Percentiles rank a stretch among this genome's conserved stretches.
phyloP scores from a whole-genome alignment of 1,140 invertebrate genomes.

The Reticulitermes speratus region DNA sequence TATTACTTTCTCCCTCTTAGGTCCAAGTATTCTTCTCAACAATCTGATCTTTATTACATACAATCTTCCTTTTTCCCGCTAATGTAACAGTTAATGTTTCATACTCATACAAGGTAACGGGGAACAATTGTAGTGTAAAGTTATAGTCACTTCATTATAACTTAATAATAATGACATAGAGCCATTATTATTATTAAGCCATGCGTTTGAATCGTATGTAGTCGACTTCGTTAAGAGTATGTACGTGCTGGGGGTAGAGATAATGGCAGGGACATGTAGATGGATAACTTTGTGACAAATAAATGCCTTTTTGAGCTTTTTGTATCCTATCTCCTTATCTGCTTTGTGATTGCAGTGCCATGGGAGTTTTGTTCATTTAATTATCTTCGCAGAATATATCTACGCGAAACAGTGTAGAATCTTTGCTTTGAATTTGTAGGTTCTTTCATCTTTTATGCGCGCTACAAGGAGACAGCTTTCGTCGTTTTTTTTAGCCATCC shows the following conservation, averaged over 20 bases:
- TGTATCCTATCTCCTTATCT: neutral
- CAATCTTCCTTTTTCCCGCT: no score
- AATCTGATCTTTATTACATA: no score
- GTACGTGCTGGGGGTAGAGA: neutral
- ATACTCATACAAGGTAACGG: no score
- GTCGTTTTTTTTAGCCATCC: neutral
- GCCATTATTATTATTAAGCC: no score
- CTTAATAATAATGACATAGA: no score
- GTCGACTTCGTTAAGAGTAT: neutral
- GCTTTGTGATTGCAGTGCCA: neutral
- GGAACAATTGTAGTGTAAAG: no score
- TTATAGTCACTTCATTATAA: no score
- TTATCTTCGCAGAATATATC: neutral
- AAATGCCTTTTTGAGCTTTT: neutral
- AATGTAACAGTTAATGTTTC: no score
- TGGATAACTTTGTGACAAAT: neutral
- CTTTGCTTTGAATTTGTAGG: neutral
- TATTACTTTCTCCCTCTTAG: no score
- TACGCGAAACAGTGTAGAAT: neutral
- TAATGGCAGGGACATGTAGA: neutral
- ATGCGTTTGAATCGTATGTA: no score
- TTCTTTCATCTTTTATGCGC: neutral
- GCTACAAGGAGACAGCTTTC: neutral
- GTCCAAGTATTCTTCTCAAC: no score
- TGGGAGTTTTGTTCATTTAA: neutral